These are phyloP conservation scores for Hippocampus kuda DNA, from an alignment of 2,797 vertebrate genomes.

Conservation along the genomic window DNA sequence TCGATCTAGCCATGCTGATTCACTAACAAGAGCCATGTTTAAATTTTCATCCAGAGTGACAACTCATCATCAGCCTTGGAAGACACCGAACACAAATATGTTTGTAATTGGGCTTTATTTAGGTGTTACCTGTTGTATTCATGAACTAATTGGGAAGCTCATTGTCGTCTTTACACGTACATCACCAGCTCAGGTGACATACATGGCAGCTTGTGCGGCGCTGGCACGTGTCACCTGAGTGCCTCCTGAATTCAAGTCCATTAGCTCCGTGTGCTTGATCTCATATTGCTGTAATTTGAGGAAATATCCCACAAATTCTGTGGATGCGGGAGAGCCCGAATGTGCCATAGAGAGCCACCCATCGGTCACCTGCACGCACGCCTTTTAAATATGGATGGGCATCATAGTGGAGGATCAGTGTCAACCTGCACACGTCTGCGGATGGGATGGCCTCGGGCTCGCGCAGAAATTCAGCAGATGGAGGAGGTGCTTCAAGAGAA, in stretches of 20 bases:
- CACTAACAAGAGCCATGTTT: conserved; percentile 25
- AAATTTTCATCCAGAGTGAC: conserved; percentile 41
- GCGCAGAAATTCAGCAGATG: conserved; percentile 66
- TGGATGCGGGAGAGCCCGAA: conserved; percentile 20
- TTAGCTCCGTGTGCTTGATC: conserved; percentile 46
- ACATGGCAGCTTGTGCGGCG: conserved; percentile 35
- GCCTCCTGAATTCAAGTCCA: conserved; percentile 34
- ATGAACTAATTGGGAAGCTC: conserved; percentile 59
- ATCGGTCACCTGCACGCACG: conserved; percentile 54
- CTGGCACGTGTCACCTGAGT: conserved; percentile 50
- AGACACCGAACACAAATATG: conserved; percentile 44
- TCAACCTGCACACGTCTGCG: conserved; percentile 56
- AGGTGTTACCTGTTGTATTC: conserved; percentile 64
- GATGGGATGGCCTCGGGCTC: conserved; percentile 44
- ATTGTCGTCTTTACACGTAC: conserved; percentile 57
- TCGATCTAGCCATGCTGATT: neutral
- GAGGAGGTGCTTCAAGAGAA: conserved; percentile 56
- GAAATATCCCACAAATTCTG: conserved; percentile 54
- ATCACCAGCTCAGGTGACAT: conserved; percentile 53
- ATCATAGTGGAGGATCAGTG: conserved; percentile 53
- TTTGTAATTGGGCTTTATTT: conserved; percentile 60
- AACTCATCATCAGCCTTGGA: conserved; percentile 30
- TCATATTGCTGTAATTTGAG: conserved; percentile 68
- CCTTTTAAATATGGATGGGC: conserved; percentile 74
- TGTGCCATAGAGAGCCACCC: conserved; percentile 41